Evolutionary conservation across 2,113 vertebrate species (phyloP).

Genomic region (Oryzias melastigma): DNA sequence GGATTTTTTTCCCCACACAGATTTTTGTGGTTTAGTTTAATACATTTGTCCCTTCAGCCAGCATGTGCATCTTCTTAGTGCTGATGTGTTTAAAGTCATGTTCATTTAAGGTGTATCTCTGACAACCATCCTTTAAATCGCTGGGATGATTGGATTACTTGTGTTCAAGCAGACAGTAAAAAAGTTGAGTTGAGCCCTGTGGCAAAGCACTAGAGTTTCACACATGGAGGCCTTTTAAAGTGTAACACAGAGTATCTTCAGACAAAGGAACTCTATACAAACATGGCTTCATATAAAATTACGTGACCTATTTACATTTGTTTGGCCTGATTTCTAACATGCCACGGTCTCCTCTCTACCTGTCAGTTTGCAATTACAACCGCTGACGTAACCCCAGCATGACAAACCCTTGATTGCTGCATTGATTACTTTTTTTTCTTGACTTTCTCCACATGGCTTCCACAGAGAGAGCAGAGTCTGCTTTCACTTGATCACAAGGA

Average conservation of each 20-base stretch:
- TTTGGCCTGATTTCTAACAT: constrained; percentile 18
- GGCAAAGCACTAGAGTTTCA: constrained; percentile 22
- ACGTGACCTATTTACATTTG: constrained; percentile 8
- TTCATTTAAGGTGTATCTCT: constrained; percentile 15
- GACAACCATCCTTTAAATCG: constrained; percentile 26
- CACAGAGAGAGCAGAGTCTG: constrained; percentile 52
- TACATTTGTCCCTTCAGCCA: constrained; percentile 9
- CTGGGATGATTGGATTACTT: constrained; percentile 24
- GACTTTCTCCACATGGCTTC: constrained; percentile 60
- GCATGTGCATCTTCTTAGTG: constrained; percentile 22
- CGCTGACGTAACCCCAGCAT: constrained; percentile 41
- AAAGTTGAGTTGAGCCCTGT: constrained; percentile 18
- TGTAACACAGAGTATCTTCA: constrained; percentile 11
- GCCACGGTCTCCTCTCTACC: constrained; percentile 6
- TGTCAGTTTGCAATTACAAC: constrained; percentile 35
- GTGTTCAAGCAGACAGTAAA: constrained; percentile 9
- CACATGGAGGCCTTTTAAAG: constrained; percentile 23
- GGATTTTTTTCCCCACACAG: neutral
- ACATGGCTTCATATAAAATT: constrained; percentile 16
- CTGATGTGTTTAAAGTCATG: constrained; percentile 26
- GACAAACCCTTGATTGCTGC: constrained; percentile 47
- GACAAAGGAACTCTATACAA: constrained; percentile 28
- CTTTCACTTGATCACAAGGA: constrained; percentile 53
- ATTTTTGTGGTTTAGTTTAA: constrained; percentile 15
- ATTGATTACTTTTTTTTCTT: constrained; percentile 20